These are phyloP conservation scores for Trichopoda pennipes DNA, from an alignment of 2,888 invertebrate species.

Conservation along the genomic window DNA sequence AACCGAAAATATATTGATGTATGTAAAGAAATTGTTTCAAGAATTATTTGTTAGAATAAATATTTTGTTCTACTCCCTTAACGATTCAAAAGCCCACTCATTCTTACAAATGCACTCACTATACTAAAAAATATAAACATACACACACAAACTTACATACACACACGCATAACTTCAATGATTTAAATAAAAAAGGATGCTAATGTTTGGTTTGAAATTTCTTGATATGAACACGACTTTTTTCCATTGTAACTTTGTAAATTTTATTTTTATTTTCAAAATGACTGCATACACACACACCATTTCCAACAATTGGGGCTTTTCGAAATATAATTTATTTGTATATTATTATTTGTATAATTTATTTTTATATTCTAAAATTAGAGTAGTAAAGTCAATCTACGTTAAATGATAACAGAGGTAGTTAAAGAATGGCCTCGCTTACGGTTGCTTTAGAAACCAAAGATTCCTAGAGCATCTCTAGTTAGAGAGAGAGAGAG, in stretches of 20 bases:
- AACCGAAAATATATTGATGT: neutral
- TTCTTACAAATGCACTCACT: constrained; percentile 2
- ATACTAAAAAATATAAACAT: neutral
- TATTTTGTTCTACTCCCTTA: constrained; percentile 43
- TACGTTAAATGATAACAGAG: too few species aligned
- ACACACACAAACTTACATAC: neutral
- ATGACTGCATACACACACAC: constrained; percentile 21
- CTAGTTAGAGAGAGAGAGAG: too few species aligned
- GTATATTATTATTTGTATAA: too few species aligned
- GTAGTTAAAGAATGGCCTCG: too few species aligned
- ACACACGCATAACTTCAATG: constrained; percentile 23
- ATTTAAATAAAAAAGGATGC: constrained; percentile 52
- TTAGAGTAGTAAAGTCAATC: too few species aligned
- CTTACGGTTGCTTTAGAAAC: too few species aligned
- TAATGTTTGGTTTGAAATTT: constrained; percentile 62
- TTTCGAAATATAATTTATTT: too few species aligned
- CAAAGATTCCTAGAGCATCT: too few species aligned
- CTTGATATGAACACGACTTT: constrained; percentile 45
- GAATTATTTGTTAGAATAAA: constrained; percentile 11
- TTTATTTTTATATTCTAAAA: too few species aligned
- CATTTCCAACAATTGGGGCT: neutral
- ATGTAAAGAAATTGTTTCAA: constrained; percentile 34
- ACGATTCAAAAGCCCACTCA: constrained; percentile 34
- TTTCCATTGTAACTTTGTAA: constrained; percentile 39
- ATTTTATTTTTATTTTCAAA: constrained; percentile 2